phyloP scores from a whole-genome alignment of 2,888 invertebrate species.

The Machimus atricapillus region DNA sequence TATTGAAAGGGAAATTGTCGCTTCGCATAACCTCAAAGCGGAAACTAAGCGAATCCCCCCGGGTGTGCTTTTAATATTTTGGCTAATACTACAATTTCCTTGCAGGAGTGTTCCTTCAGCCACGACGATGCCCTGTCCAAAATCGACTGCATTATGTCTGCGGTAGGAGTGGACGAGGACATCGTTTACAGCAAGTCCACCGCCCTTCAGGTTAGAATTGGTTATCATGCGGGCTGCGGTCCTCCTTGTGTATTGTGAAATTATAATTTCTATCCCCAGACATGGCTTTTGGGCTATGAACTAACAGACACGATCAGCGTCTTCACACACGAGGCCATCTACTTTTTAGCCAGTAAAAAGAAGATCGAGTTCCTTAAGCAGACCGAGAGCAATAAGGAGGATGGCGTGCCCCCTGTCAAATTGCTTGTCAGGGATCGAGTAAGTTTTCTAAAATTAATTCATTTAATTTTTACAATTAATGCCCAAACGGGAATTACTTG shows the following conservation, averaged over 20 bases:
- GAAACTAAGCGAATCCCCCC: background rate
- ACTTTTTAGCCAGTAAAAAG: conserved; percentile 95
- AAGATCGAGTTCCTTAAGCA: conserved; percentile 96
- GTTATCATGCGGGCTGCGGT: background rate
- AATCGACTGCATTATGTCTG: conserved; percentile 89
- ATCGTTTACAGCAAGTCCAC: conserved; percentile 96
- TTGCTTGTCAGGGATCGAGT: conserved; percentile 90
- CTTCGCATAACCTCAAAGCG: conserved; percentile 16
- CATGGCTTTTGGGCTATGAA: conserved; percentile 97
- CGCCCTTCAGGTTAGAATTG: conserved; percentile 79
- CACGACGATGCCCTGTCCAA: conserved; percentile 80
- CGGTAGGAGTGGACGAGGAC: conserved; percentile 94
- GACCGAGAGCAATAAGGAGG: conserved; percentile 84
- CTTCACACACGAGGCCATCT: conserved; percentile 82
- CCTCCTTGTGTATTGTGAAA: background rate
- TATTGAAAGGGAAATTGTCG: background rate
- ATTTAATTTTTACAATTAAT: too few relatives aligned
- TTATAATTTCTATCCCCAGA: conserved; percentile 64
- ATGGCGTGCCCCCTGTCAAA: conserved; percentile 84
- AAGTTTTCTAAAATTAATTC: conserved; percentile 56
- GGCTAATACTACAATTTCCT: background rate
- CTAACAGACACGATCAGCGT: conserved; percentile 95
- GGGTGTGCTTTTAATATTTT: background rate
- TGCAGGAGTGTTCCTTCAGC: conserved; percentile 65
- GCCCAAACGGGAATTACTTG: background rate